Conservation (phyloP, 1,140 invertebrate genomes). For the Harlomillsia oculata region DNA sequence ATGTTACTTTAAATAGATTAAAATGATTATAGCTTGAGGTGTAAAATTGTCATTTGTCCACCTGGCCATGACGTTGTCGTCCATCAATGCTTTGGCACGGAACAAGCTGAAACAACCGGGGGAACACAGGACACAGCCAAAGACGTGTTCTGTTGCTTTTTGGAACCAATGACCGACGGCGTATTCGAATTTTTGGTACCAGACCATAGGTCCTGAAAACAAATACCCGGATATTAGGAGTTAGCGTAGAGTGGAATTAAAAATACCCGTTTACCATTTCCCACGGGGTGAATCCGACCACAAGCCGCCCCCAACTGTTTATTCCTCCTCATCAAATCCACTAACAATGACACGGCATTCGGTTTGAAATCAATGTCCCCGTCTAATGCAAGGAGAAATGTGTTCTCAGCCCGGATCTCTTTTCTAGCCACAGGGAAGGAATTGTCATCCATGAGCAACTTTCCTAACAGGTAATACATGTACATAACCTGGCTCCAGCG, state of each 20-base stretch:
- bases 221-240: neutral
- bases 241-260: neutral
- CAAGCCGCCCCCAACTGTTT: slow-evolving; percentile 47
- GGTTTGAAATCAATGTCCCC: slow-evolving; percentile 50
- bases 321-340: slow-evolving; percentile 49
- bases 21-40: too few relatives aligned
- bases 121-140: slow-evolving; percentile 55
- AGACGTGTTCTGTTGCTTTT: slow-evolving; percentile 56
- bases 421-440: slow-evolving; percentile 38
- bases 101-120: slow-evolving; percentile 53
- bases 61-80: slow-evolving; percentile 51
- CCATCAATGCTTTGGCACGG: slow-evolving; percentile 50
- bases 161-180: slow-evolving; percentile 52
- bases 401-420: slow-evolving; percentile 46
- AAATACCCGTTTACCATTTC: slow-evolving; percentile 37
- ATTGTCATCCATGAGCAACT: slow-evolving; percentile 46
- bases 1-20: too few relatives aligned
- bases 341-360: slow-evolving; percentile 43
- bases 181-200: slow-evolving; percentile 59
- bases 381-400: slow-evolving; percentile 47
- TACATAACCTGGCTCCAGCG: slow-evolving; percentile 50
- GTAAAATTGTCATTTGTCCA: too few relatives aligned
- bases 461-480: slow-evolving; percentile 54
- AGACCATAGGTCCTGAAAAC: slow-evolving; percentile 41
- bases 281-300: slow-evolving; percentile 47